phyloP scores from a whole-genome alignment of 2,888 invertebrate genomes.

The Ernsta delagoae region DNA sequence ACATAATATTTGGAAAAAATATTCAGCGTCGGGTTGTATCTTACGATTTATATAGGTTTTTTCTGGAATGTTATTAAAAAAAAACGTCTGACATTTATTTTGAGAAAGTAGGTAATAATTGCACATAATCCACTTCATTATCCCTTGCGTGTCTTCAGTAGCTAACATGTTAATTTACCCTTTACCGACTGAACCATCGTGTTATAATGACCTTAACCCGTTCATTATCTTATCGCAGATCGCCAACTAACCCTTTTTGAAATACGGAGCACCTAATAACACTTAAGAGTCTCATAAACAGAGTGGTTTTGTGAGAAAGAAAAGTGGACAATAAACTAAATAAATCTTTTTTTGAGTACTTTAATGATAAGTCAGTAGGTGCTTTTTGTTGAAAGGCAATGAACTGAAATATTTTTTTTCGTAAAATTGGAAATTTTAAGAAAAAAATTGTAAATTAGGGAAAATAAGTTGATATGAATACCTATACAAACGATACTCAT shows the following conservation, averaged over 20 bases:
- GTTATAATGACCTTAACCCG: slow-evolving; percentile 20
- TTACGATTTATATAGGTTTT: no score
- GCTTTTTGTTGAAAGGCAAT: not conserved
- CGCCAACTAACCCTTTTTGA: slow-evolving; percentile 4
- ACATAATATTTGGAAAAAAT: no score
- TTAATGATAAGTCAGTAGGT: not conserved
- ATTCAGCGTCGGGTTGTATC: no score
- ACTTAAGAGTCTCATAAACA: not conserved
- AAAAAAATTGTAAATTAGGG: no score
- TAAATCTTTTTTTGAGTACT: not conserved
- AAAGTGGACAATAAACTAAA: not conserved
- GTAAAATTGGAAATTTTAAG: no score
- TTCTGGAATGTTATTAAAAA: no score
- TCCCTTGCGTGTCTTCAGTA: slow-evolving; percentile 13
- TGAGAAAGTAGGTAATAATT: not conserved
- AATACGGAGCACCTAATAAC: slow-evolving; percentile 8
- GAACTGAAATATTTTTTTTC: not conserved
- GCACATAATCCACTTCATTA: slow-evolving; percentile 9
- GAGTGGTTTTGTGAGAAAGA: not conserved
- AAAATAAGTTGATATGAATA: no score
- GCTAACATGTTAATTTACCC: slow-evolving; percentile 12
- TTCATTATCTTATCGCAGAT: slow-evolving; percentile 14
- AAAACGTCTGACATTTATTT: not conserved
- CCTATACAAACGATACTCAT: no score
- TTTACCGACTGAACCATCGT: not conserved